phyloP scores from a whole-genome alignment of 2,113 vertebrate genomes.

The Chrysochloris asiatica region DNA sequence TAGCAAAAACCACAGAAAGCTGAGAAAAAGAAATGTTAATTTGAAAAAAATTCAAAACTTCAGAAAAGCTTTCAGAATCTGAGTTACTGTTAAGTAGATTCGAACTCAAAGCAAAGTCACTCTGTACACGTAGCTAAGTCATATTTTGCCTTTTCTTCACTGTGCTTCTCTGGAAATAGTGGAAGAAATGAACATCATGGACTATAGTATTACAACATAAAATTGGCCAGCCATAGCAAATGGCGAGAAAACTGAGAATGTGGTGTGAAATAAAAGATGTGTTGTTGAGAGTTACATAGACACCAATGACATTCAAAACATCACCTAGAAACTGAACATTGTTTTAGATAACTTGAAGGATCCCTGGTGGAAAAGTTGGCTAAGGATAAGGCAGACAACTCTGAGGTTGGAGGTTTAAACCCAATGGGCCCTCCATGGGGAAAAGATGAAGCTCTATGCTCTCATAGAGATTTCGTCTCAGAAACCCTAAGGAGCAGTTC shows the following conservation, averaged over 20 bases:
- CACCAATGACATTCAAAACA: not conserved
- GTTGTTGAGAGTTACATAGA: not conserved
- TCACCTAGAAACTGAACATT: not conserved
- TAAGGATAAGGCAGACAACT: too few species aligned
- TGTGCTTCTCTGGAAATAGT: rapidly evolving
- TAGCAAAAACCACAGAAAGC: not conserved
- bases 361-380: too few species aligned
- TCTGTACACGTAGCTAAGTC: too few species aligned
- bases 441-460: too few species aligned
- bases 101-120: too few species aligned
- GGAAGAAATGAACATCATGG: rapidly evolving
- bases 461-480: too few species aligned
- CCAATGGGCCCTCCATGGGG: too few species aligned
- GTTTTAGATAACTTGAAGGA: too few species aligned
- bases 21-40: not conserved
- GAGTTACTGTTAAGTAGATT: too few species aligned
- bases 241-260: not conserved
- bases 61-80: not conserved
- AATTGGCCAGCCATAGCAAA: rapidly evolving
- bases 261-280: too few species aligned
- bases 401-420: too few species aligned
- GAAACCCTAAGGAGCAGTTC: too few species aligned
- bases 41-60: not conserved
- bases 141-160: not conserved
- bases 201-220: rapidly evolving